These are phyloP conservation scores for Heliocidaris tuberculata DNA, from an alignment of 35 echinoderm and acorn worm genomes.

Conservation along the genomic window DNA sequence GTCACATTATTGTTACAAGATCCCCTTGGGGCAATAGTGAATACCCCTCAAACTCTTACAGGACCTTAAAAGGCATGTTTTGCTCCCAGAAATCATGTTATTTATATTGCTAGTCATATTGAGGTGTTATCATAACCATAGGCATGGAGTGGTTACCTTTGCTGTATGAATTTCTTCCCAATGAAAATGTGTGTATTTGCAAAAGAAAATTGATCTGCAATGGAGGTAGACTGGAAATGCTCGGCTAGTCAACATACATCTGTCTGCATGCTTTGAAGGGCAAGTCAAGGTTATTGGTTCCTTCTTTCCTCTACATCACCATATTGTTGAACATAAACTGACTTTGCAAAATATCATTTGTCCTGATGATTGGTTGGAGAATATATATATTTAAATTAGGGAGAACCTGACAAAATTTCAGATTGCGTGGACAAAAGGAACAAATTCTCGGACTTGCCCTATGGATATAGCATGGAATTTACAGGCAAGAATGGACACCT, in stretches of 20 bases:
- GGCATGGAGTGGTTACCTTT: background rate
- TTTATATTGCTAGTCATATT: background rate
- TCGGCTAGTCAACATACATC: background rate
- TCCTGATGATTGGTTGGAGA: background rate
- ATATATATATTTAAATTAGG: no score
- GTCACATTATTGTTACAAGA: no score
- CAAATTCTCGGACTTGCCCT: background rate
- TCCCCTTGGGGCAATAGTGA: background rate
- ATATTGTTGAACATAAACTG: background rate
- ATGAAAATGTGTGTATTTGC: background rate
- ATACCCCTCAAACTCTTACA: background rate
- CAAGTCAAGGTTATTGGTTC: background rate
- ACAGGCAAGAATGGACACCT: background rate
- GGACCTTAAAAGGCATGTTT: background rate
- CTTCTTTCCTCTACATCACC: background rate
- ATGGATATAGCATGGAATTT: background rate
- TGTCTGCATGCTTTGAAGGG: background rate
- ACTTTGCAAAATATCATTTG: background rate
- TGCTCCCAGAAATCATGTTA: background rate
- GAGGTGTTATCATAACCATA: background rate
- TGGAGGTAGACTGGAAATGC: background rate
- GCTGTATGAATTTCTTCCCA: background rate
- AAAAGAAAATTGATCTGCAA: background rate
- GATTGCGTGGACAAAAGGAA: no score
- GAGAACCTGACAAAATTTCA: background rate